Evolutionary conservation across 2,797 vertebrate species (phyloP).

Genomic region (Aselliscus stoliczkanus): DNA sequence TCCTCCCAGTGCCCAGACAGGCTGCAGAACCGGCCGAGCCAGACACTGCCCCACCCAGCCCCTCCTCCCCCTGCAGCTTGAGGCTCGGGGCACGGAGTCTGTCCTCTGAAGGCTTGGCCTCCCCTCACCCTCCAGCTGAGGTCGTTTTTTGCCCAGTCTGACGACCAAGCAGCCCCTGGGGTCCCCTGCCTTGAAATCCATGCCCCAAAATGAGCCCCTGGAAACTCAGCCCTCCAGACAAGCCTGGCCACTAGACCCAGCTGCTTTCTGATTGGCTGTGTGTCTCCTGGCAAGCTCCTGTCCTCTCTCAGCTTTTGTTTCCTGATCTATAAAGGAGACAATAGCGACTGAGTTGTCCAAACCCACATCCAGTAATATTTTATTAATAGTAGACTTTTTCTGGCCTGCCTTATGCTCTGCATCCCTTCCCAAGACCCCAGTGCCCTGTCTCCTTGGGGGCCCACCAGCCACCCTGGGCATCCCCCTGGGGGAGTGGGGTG

Average conservation of each 20-base stretch:
- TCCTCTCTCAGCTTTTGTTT: neutral
- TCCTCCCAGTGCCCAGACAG: neutral
- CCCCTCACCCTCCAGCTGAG: neutral
- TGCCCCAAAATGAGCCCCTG: neutral
- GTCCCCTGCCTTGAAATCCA: neutral
- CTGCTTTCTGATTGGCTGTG: neutral
- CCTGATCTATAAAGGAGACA: neutral
- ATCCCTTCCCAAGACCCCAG: neutral
- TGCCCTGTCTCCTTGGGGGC: neutral
- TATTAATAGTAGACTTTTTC: neutral
- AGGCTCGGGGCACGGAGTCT: neutral
- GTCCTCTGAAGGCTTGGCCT: neutral
- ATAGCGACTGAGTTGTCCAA: neutral
- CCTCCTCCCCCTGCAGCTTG: neutral
- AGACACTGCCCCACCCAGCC: neutral
- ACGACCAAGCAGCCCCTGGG: neutral
- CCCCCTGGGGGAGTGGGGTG: neutral
- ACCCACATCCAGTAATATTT: neutral
- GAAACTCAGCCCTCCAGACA: neutral
- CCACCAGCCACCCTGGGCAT: neutral
- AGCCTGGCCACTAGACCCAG: neutral
- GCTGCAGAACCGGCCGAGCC: conserved; percentile 35
- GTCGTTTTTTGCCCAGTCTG: neutral
- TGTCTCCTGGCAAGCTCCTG: neutral
- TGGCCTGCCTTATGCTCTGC: neutral